phyloP scores from a whole-genome alignment of 1,140 invertebrate species.

The Aphaenogaster ashmeadi region DNA sequence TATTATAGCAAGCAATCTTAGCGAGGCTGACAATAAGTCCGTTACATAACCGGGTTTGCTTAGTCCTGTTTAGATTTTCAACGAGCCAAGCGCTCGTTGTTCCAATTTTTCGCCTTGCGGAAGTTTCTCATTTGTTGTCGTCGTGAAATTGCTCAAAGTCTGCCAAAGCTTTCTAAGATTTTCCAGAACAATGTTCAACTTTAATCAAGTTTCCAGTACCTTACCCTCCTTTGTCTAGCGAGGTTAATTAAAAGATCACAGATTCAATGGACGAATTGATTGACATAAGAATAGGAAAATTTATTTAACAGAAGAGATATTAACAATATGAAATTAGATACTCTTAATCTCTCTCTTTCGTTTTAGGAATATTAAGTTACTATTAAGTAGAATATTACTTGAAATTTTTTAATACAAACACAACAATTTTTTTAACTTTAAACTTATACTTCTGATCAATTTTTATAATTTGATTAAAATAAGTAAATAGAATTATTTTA shows the following conservation, averaged over 20 bases:
- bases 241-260: constrained; percentile 52
- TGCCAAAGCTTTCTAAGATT: constrained; percentile 22
- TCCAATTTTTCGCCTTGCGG: constrained; percentile 21
- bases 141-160: constrained; percentile 40
- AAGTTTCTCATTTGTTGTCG: constrained; percentile 51
- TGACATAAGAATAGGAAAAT: constrained; percentile 20
- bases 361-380: not conserved
- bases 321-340: not conserved
- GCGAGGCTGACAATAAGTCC: constrained; percentile 71
- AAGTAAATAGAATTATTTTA: not conserved
- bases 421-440: not conserved
- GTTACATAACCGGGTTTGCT: constrained; percentile 67
- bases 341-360: not conserved
- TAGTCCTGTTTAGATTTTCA: constrained; percentile 66
- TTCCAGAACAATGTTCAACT: constrained; percentile 48
- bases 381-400: not conserved
- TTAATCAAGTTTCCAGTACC: constrained; percentile 46
- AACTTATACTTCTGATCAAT: not conserved
- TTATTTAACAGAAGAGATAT: not conserved
- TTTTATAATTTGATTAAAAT: not conserved
- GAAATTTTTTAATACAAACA: not conserved
- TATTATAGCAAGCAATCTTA: constrained; percentile 73
- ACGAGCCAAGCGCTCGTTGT: constrained; percentile 12
- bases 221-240: constrained; percentile 3
- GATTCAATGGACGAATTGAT: constrained; percentile 9